Base-by-base conservation (phyloP, 1,140 invertebrate genomes). In the Lamellibrachia luymesi region DNA sequence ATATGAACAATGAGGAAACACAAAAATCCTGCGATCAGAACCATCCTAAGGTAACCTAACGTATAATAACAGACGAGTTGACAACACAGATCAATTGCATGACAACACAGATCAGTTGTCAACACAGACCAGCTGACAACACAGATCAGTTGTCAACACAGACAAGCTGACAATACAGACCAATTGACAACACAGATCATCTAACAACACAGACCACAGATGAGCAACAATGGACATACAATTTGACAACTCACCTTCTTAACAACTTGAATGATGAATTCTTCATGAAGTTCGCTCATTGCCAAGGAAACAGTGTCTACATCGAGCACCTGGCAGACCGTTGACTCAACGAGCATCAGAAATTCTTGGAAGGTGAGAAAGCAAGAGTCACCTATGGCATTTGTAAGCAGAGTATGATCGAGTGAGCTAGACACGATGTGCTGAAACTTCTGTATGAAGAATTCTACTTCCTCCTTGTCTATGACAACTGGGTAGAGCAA, bases 191-290 rank as follows among this genome's bases (percentile, higher is more conserved):
- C 8, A 80, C 64, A 80, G 64, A 80, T 80, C 64, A 80, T 0
- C 2, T 80, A 80, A 80, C 64, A 80, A 80, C 64, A 80, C 64
- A 80, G 64, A 80, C 25, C 64, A 80, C 38, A 38, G 38, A 38
- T 38, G 38, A 38, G 38, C 38, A 38, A 38, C 38, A 38, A 38
- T 38, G 38, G 38, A 38, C 38, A 38, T 38, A 38, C 38, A 38
- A 38, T 80, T 17, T 91, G 10, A 94, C 80, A 92, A 38, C 92
- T 94, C 96, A 97, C 97, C 97, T 98, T 98, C 96, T 98, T 98
- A n/a, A 98, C 97, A 80, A 98, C 97, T 96, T 98, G 98, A 93
- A 98, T 97, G 90, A 98, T 97, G 93, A 98, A 98, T n/a, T 97
- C 97, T 94, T 98, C 97, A 95, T 97, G 97, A 27, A 98, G 96